Base-by-base conservation (phyloP, 2,113 vertebrate genomes). In the Aspidoscelis tigris region DNA sequence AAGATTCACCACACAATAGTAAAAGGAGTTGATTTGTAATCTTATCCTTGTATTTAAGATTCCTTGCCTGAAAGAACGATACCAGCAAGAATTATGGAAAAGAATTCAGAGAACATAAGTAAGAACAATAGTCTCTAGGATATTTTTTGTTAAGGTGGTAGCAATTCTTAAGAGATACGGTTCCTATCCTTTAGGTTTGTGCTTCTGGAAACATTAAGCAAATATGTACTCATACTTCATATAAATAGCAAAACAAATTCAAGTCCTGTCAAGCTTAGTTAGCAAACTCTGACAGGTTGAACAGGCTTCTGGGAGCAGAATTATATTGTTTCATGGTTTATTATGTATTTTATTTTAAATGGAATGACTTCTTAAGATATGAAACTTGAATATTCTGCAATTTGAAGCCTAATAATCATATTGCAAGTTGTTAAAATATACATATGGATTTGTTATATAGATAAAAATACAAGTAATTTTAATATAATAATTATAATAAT, bases 71-170 rank as follows among this genome's bases (percentile, higher is more conserved):
- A 70, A 66, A 66, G 65, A 70, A 39, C 5, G 14, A 70, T 33
- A 70, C 2, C 33, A 70, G 33, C 69, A 39, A 70, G 39, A 33
- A 84, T 69, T 81, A 55, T 78, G 69, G 33, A 87, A 44, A 2
- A 86, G 74, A 58, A 22, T 68, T 22, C 58, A 80, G 79, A 87
- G 84, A 43, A 66, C 11, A 44, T 78, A 44, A 55, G 0, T 20
- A n/a, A 65, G 58, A 47, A 21, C 11, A 73, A 81, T 16, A 89
- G 20, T 4, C n/a, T 76, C 5, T 18, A 58, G 47, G 53, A 71
- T 7, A 80, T 90, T 89, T 90, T 89, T 58, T 79, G 22, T 50
- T 82, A 53, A 76, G n/a, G 86, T 33, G 61, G 4, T 88, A 77
- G 33, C 69, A 87, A 73, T 69, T 85, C 41, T 53, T 86, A 84